These are phyloP conservation scores for Sebastes ruberrimus DNA, from an alignment of 2,797 vertebrate species.

Conservation along the genomic window DNA sequence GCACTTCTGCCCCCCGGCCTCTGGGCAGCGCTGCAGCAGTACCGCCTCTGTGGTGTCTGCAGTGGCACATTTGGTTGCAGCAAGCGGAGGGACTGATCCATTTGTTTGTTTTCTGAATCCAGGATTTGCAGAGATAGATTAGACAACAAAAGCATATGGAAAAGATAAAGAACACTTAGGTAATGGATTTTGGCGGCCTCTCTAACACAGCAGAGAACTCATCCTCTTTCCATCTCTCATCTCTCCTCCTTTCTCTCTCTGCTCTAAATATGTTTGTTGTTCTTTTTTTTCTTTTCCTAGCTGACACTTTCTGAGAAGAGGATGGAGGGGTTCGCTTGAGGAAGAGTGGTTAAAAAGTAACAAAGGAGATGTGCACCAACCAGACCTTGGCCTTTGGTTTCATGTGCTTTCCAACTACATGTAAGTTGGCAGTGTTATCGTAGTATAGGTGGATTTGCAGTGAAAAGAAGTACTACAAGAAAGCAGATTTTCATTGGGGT, in stretches of 20 bases:
- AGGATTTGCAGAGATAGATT: slow-evolving; percentile 89
- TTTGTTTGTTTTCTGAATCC: slow-evolving; percentile 87
- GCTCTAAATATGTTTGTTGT: slow-evolving; percentile 76
- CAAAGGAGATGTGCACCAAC: not conserved
- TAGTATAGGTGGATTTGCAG: not conserved
- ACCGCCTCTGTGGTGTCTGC: slow-evolving; percentile 11
- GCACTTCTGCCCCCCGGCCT: slow-evolving; percentile 57
- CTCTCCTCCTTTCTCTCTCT: slow-evolving; percentile 55
- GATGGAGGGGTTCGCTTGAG: slow-evolving; percentile 27
- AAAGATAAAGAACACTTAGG: slow-evolving; percentile 84
- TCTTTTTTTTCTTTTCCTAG: slow-evolving; percentile 12
- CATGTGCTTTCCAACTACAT: not conserved
- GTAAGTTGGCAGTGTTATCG: not conserved
- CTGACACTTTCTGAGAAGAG: slow-evolving; percentile 35
- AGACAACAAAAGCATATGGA: slow-evolving; percentile 86
- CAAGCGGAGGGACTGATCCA: slow-evolving; percentile 66
- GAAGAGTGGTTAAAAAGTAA: slow-evolving; percentile 14
- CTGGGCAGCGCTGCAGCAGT: slow-evolving; percentile 60
- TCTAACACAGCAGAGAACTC: slow-evolving; percentile 69
- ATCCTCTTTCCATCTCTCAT: slow-evolving; percentile 75
- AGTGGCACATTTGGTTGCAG: slow-evolving; percentile 52
- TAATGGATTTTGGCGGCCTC: slow-evolving; percentile 85
- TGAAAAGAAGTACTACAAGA: not conserved
- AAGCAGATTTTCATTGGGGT: too few species aligned
- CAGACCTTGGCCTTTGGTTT: not conserved